Base-by-base conservation (phyloP, 1,140 invertebrate species). In the Leptopilina clavipes region DNA sequence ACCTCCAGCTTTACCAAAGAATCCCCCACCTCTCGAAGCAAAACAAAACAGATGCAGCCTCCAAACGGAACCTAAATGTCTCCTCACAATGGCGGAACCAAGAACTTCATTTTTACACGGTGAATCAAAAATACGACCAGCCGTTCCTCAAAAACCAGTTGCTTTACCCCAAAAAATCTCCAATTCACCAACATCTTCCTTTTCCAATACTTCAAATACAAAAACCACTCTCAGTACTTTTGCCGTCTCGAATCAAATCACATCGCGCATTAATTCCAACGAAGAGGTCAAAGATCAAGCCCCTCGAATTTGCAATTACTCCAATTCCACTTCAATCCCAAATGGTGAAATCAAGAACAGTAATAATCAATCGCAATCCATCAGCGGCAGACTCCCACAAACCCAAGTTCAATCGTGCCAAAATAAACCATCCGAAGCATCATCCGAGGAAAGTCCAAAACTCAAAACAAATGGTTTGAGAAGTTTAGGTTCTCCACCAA, bases 41-140 rank as follows among this genome's bases (percentile, higher is more conserved):
- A 65, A 31, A 25, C 11, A 25, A 9, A 45, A 14, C n/a, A n/a
- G 3, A 43, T 81, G 10, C 78, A 86, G 0, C n/a, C 44, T 37
- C 65, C 56, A 70, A 17, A 40, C 71, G 1, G 81, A 83, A 18
- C 70, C 71, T 9, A 79, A 76, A 3, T 18, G 25, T 5, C 37
- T 79, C 6, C 44, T 22, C 0, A 73, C 78, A 7, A 85, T 82
- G 1, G 83, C 93, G 54, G 93, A 94, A 84, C 93, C 94, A 0
- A 89, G 94, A 31, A 89, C 92, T 6, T 95, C 95, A 3, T 95
- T 95, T 80, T 89, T 95, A 12, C 95, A 95, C 76, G 93, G 92
- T 86, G 82, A 91, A 25, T 70, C 75, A 0, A 87, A 84, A 73
- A 3, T 65, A 0, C 88, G 87, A 65, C 86, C 88, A 0, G 14